Base-by-base conservation (phyloP, 37 sponge, comb jelly and placozoan species). In the Cliona cf. orientalis region DNA sequence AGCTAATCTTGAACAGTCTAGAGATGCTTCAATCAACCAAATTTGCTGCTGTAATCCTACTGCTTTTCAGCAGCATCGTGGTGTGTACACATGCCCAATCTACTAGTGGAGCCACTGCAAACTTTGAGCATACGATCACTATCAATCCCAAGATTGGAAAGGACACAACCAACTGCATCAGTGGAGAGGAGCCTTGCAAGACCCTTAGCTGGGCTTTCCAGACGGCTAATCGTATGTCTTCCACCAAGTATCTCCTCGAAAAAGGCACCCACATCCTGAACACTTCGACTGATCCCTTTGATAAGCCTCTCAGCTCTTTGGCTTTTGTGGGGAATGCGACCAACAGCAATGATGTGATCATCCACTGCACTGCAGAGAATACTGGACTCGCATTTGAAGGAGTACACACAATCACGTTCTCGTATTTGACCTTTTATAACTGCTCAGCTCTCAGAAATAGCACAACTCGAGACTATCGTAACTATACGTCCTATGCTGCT, bases 371-470 rank as follows among this genome's bases (percentile, higher is more conserved):
- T n/a, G 35, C 53, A 5, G 33, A n/a, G 59, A 58, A 78, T 33
- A 63, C 72, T 43, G 84, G 89, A 28, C 72, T 89, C 0, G 78
- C 78, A 3, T 83, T 89, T 42, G 42, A 58, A 29, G 55, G 44
- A 1, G 72, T 70, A n/a, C 39, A 25, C n/a, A 49, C 71, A 33
- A 77, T 89, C 17, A 65, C 33, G 17, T 32, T 89, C 19, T 26
- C 21, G 0, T 29, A 58, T 19, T 22, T 89, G 29, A 46, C 65
- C 34, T 76, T 89, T 26, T 31, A 17, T 0, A 11, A 57, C 32
- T 89, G 89, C 60, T 62, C 69, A 23, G 78, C 71, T 4, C 32
- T 78, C 21, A 9, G 58, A 38, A 75, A 75, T 41, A 75, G 84
- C 42, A 82, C 82, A 23, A 76, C 63, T 31, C 23, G 31, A 42